phyloP scores from a whole-genome alignment of 2,888 invertebrate genomes.

The Yponomeuta plumbellus region DNA sequence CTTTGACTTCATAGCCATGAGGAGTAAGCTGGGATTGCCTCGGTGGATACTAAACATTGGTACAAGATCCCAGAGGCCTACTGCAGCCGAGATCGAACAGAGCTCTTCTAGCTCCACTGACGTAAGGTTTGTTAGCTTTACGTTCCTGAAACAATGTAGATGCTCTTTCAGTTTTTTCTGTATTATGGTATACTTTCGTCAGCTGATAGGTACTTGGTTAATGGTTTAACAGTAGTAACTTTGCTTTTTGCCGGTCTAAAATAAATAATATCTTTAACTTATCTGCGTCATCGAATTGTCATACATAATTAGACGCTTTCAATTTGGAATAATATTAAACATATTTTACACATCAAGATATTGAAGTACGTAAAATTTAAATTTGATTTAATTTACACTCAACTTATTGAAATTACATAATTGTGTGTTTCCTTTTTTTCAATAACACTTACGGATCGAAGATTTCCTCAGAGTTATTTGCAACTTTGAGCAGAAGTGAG shows the following conservation, averaged over 20 bases:
- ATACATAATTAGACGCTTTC: too few relatives aligned
- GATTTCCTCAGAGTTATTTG: conserved; percentile 44
- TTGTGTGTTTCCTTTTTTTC: too few relatives aligned
- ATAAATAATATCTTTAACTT: too few relatives aligned
- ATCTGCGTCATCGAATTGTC: too few relatives aligned
- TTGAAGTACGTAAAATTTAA: too few relatives aligned
- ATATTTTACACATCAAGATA: too few relatives aligned
- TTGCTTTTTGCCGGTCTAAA: too few relatives aligned
- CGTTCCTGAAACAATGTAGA: conserved; percentile 39
- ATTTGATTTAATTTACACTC: too few relatives aligned
- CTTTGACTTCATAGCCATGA: conserved; percentile 45
- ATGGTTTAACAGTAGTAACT: too few relatives aligned
- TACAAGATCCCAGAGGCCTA: conserved; percentile 68
- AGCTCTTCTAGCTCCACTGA: conserved; percentile 49
- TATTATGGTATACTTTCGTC: neutral
- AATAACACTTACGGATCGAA: conserved; percentile 52
- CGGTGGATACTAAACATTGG: conserved; percentile 57
- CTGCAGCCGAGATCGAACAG: conserved; percentile 48
- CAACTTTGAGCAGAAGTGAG: conserved; percentile 51
- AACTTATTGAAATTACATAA: too few relatives aligned
- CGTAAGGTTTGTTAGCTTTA: conserved; percentile 48
- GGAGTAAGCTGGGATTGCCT: conserved; percentile 50
- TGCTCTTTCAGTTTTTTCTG: neutral
- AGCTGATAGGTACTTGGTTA: too few relatives aligned
- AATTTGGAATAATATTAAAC: too few relatives aligned